Base-by-base conservation (phyloP, 2,113 vertebrate species). In the Acrocephalus kingi region DNA sequence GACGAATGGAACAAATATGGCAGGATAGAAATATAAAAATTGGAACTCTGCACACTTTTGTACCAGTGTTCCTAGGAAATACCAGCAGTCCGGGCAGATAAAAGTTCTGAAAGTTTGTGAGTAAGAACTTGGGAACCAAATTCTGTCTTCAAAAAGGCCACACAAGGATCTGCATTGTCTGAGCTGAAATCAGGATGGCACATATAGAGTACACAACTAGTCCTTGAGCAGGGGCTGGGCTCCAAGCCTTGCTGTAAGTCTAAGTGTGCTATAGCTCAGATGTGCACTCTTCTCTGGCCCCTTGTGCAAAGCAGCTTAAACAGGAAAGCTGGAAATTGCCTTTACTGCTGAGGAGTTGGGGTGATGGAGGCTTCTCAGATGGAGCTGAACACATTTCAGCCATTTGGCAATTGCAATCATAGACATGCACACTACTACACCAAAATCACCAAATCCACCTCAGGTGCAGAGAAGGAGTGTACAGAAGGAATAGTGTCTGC, bases 401-500 rank as follows among this genome's bases (percentile, higher is more conserved):
- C n/a, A 23, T 78, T n/a, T 68, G 54, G 35, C 35, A 63, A 25
- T 28, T 56, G 62, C 41, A 55, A 18, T 31, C 37, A 15, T 3
- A 15, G 58, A 64, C 6, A 1, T 72, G 56, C 45, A 14, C 0
- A 0, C 54, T 63, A 24, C 33, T 43, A 6, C 52, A 24, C 19
- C 56, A 54, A 62, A 62, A 54, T 16, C 74, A 62, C 84, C 39
- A 54, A 52, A 62, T 59, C 12, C 23, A 35, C 41, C 56, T 61
- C 41, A 19, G 16, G 28, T 58, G 31, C 78, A 39, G 51, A 63
- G 80, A 10, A 90, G 58, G 33, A 39, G 13, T 28, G 2, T 62
- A 37, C 30, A 67, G 79, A 49, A 88, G n/a, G 51, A 83, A 28
- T 4, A 37, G 27, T 31, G 30, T 77, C 68, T 84, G 39, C 51